Evolutionary conservation across 2,797 vertebrate species (phyloP), one percentile per base, ranked within the genome.

Genomic region (Rhinichthys osculus): DNA sequence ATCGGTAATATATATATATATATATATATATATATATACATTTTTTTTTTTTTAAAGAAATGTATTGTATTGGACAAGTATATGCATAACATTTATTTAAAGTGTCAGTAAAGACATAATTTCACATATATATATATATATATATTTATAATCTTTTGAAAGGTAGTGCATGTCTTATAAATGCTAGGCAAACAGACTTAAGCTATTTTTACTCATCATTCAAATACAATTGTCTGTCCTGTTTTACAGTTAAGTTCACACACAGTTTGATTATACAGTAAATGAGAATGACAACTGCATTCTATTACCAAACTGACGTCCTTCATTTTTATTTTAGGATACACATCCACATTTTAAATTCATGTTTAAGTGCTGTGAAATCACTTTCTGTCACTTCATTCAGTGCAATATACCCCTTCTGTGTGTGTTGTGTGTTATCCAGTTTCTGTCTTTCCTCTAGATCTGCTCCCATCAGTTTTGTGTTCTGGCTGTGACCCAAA

Each of bases 381-480:
- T 8, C 71, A 1, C 40, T 70, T 3, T 72, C 6, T 71, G 40
- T 30, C 42, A 30, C 7, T 17, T 73, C 71, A 73, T 47, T 17
- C 42, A 30, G 42, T 47, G 70, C 13, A 2, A 64, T 30, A 30
- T 30, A 73, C 11, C 11, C 9, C 14, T 62, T 59, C 8, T 67
- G 11, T 72, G 40, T 73, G 71, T 73, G 71, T 71, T 47, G 14
- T 35, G 44, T 74, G 27, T 74, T 33, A 21, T 33, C 27, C 16
- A 74, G 73, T 76, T 52, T 44, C n/a, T 72, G 42, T 50, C 72
- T 74, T 74, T 74, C 44, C 9, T 74, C 27, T 35, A 74, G 9
- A 33, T 74, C 47, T 52, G 27, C 21, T 77, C 14, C 33, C 33
- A 57, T 77, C 52, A 40, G 74, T 77, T 77, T 77, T 77, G 6